Base-by-base conservation (phyloP, 2,797 vertebrate species). In the Tragelaphus oryx region DNA sequence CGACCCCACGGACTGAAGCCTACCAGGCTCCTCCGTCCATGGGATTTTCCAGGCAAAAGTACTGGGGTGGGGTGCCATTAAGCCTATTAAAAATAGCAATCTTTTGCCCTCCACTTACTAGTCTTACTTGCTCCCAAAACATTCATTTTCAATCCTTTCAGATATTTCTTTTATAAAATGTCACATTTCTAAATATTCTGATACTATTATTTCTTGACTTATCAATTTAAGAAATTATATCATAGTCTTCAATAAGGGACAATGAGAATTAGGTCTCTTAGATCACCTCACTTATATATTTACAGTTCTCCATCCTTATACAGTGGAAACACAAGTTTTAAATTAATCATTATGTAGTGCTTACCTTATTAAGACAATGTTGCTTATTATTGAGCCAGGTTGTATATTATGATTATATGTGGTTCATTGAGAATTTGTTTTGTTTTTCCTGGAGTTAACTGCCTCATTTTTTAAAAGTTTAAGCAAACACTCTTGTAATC, bases 141-240 rank as follows among this genome's bases (percentile, higher is more conserved):
- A 94, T n/a, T 5, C n/a, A 71, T 22, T 94, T 85, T 91, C 24
- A 85, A 65, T 78, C 76, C 18, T 90, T 57, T 68, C 46, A 79
- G n/a, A 26, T 41, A 52, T 59, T 94, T 89, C 24, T 68, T 89
- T 59, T 33, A 90, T 33, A 94, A 86, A 90, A 30, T 50, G 20
- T 20, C 52, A 71, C 12, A 12, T 80, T 91, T 86, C 44, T 52
- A 80, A 91, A 37, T 86, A 74, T 71, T 52, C 54, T 68, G 65
- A 89, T 78, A n/a, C n/a, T 52, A 60, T 85, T 26, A 78, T 75
- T 44, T 75, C 46, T 84, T 80, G 33, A 41, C 65, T 65, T 78
- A 94, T 50, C n/a, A 90, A n/a, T 80, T 85, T 86, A 85, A 90
- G 87, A 90, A 79, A 65, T 57, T 46, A 89, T 74, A 79, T 30